Evolutionary conservation across 2,888 invertebrate genomes (phyloP), one percentile per base, ranked within the genome.

Genomic region (Clunio marinus): DNA sequence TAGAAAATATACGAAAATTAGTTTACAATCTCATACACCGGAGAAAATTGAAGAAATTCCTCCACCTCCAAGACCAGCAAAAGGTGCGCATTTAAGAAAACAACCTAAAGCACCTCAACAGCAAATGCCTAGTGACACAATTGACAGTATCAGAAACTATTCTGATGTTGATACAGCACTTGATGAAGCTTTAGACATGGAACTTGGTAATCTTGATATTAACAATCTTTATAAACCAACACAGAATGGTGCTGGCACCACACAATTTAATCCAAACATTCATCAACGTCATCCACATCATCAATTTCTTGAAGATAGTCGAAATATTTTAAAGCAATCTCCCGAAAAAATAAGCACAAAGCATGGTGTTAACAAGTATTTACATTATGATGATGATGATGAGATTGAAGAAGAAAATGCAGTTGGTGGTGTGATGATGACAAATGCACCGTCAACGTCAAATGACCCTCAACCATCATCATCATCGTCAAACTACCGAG

Each of bases 11-110:
- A 58, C 68, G 13, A 68, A 68, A 58, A 70, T 71, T 15, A 70
- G 69, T 55, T 66, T 71, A 25, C 70, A 71, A 57, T 71, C 71
- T 5, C 71, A 71, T 27, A 71, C 71, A 25, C 71, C 71, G 1
- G 71, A 71, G 60, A 71, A 71, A 25, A 17, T 17, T 27, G 58
- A 58, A 3, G 58, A 32, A 8, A 13, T 15, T 41, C 17, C 41
- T 32, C 68, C 68, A 25, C 68, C 68, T n/a, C 68, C 68, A 41
- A n/a, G 68, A 17, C 68, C 68, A 37, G 68, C 68, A n/a, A 68
- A 68, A 35, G 17, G 22, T 17, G 4, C 27, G 10, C 57, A 68
- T 24, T 28, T 68, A 7, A 35, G 10, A 35, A 68, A 25, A 25
- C n/a, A n/a, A n/a, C n/a, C n/a, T n/a, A 57, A 37, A 37, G 8